These are phyloP conservation scores for Junco hyemalis DNA, from an alignment of 2,113 vertebrate species.

Conservation along the genomic window DNA sequence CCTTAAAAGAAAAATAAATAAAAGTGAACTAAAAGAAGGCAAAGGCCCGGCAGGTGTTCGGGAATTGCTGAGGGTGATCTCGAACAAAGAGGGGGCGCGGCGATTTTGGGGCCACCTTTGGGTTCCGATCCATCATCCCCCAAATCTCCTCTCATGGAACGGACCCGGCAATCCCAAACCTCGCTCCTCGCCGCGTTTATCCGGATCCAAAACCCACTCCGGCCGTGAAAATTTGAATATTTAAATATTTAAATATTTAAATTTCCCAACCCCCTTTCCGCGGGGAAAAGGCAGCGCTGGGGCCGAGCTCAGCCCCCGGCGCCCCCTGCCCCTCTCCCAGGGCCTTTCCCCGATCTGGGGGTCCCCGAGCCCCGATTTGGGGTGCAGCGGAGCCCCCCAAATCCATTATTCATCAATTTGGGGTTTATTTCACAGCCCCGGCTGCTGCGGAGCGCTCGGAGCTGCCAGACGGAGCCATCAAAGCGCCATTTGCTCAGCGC, in stretches of 20 bases:
- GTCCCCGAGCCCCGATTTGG: not conserved
- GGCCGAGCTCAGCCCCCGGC: not conserved
- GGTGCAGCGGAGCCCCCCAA: not conserved
- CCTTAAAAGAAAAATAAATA: not conserved
- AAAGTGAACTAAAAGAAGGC: not conserved
- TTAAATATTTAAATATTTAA: no score
- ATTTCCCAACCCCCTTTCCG: no score
- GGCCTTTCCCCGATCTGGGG: no score
- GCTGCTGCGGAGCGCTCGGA: conserved; percentile 28
- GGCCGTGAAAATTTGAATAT: not conserved
- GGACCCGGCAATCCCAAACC: not conserved
- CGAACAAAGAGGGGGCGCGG: not conserved
- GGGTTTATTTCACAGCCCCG: conserved; percentile 75
- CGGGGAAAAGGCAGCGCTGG: not conserved
- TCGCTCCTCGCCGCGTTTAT: not conserved
- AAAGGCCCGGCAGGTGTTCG: not conserved
- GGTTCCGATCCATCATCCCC: not conserved
- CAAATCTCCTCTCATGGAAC: not conserved
- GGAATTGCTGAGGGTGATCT: not conserved
- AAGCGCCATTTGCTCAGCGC: conserved; percentile 57
- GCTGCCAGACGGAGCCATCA: conserved; percentile 59
- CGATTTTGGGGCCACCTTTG: not conserved
- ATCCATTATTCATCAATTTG: conserved; percentile 34
- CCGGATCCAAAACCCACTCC: not conserved
- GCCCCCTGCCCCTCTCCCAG: not conserved